Evolutionary conservation across 2,888 invertebrate genomes (phyloP).

Genomic region (Tenthredo mesomela): DNA sequence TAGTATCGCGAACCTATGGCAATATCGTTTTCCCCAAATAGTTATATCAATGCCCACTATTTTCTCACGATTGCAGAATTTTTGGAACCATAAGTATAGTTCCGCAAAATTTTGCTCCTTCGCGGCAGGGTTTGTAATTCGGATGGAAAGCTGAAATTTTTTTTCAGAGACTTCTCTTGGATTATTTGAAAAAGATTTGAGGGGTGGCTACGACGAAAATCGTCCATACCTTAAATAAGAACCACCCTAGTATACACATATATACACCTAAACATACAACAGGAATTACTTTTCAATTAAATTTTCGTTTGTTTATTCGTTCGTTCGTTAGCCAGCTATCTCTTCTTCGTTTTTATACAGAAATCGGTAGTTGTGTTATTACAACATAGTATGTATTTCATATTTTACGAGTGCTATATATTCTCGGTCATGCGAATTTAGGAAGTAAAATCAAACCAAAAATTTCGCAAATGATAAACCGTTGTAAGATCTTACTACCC

Average conservation of each 20-base stretch:
- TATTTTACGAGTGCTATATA: not conserved
- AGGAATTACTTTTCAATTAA: not conserved
- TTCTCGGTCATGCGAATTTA: not conserved
- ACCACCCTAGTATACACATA: too few species aligned
- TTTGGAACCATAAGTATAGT: too few species aligned
- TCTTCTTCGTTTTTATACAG: not conserved
- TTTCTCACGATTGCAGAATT: too few species aligned
- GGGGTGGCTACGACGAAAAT: not conserved
- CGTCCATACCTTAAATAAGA: not conserved
- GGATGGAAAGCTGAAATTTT: not conserved
- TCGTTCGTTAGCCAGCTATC: slow-evolving; percentile 16
- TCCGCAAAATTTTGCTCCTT: too few species aligned
- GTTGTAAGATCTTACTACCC: too few species aligned
- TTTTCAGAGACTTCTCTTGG: not conserved
- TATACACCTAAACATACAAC: not conserved
- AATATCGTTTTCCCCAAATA: too few species aligned
- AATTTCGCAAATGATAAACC: too few species aligned
- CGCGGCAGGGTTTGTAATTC: not conserved
- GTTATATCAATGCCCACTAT: too few species aligned
- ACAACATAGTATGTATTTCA: not conserved
- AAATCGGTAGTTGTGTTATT: not conserved
- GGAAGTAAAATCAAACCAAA: not conserved
- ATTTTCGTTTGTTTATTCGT: slow-evolving; percentile 15
- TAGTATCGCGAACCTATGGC: too few species aligned
- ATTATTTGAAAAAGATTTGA: not conserved